These are phyloP conservation scores for Holothuria leucospilota DNA, from an alignment of 53 echinoderm and acorn worm species.

Conservation along the genomic window DNA sequence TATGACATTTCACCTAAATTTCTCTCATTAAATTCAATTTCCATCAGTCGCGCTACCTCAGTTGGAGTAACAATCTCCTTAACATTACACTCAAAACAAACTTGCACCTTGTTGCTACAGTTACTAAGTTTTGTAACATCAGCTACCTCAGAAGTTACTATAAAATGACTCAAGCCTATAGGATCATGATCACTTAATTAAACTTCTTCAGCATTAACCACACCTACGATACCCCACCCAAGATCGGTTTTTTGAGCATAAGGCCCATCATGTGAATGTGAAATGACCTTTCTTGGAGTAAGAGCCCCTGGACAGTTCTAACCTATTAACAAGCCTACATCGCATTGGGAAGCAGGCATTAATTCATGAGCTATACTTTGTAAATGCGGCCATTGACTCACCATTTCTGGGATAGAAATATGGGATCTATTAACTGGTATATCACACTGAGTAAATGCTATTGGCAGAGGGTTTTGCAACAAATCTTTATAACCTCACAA, in stretches of 20 bases:
- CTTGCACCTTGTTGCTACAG: too few species aligned
- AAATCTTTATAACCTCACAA: background rate
- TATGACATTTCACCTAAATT: background rate
- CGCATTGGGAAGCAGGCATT: too few species aligned
- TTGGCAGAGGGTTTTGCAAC: background rate
- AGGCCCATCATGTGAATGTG: too few species aligned
- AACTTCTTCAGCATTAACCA: background rate
- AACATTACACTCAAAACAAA: too few species aligned
- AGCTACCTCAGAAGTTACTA: background rate
- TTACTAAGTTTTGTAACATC: background rate
- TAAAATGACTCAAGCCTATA: slow-evolving; percentile 10
- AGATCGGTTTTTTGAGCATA: too few species aligned
- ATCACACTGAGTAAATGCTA: background rate
- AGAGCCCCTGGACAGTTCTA: background rate
- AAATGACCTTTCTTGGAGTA: background rate
- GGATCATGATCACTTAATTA: too few species aligned
- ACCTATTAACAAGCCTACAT: background rate
- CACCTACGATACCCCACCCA: too few species aligned
- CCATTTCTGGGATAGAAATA: background rate
- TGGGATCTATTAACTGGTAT: slow-evolving; percentile 9
- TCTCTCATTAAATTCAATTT: slow-evolving; percentile 28
- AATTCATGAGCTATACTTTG: too few species aligned
- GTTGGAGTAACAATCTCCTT: too few species aligned
- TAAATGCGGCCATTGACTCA: too few species aligned
- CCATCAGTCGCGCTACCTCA: too few species aligned